phyloP scores from a whole-genome alignment of 2,797 vertebrate species.

The Valencia hispanica region DNA sequence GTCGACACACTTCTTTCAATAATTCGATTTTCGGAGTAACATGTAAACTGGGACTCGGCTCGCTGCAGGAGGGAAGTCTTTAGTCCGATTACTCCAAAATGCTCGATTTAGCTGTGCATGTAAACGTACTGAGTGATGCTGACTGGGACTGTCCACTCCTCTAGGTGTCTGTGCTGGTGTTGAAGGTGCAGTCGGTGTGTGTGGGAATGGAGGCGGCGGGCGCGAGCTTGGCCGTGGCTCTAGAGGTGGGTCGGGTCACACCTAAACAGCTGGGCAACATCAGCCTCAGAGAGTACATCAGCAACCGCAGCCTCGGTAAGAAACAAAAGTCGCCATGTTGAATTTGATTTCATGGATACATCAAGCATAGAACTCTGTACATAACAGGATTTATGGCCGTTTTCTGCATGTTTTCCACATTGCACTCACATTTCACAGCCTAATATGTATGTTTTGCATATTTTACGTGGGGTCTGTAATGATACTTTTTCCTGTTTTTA shows the following conservation, averaged over 20 bases:
- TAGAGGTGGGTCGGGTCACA: slow-evolving; percentile 89
- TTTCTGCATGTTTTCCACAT: neutral
- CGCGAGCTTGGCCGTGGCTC: slow-evolving; percentile 87
- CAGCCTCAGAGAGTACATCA: slow-evolving; percentile 92
- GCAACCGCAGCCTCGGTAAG: slow-evolving; percentile 93
- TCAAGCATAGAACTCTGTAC: neutral
- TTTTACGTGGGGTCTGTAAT: neutral
- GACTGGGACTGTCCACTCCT: neutral
- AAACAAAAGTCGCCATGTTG: neutral
- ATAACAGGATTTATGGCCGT: neutral
- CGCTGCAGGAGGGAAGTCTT: too few species aligned
- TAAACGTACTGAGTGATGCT: neutral
- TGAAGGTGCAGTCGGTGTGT: slow-evolving; percentile 91
- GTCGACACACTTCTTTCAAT: too few species aligned
- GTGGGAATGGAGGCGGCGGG: slow-evolving; percentile 90
- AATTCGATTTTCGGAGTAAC: too few species aligned
- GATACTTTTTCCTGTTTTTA: neutral
- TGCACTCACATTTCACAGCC: slow-evolving; percentile 1
- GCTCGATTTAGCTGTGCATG: too few species aligned
- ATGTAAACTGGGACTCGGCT: too few species aligned
- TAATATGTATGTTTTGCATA: neutral
- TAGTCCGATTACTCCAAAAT: too few species aligned
- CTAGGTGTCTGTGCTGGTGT: slow-evolving; percentile 94
- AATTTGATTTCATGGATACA: neutral
- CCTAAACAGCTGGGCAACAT: slow-evolving; percentile 93